Evolutionary conservation across 2,888 invertebrate species (phyloP).

Genomic region (Psylliodes chrysocephalus): DNA sequence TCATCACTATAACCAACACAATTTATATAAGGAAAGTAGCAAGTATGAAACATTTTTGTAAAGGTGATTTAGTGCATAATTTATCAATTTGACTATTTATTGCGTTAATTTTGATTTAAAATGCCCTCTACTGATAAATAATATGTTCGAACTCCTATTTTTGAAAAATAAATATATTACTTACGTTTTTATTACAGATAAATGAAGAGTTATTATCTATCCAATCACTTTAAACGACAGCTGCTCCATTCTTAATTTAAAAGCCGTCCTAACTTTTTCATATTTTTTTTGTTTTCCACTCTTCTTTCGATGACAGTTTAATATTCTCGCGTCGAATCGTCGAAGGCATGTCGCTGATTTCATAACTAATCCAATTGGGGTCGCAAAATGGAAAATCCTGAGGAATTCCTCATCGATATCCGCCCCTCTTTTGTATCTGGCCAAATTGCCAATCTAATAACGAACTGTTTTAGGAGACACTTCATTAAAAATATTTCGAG

Average conservation of each 20-base stretch:
- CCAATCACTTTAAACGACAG: too few species aligned
- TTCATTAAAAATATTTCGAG: slow-evolving; percentile 55
- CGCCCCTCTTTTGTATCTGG: slow-evolving; percentile 52
- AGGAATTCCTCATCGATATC: slow-evolving; percentile 46
- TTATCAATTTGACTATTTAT: too few species aligned
- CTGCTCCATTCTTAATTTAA: neutral
- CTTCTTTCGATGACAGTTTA: slow-evolving; percentile 41
- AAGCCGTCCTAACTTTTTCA: neutral
- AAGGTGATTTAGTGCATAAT: too few species aligned
- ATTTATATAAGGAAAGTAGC: too few species aligned
- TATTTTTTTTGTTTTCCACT: neutral
- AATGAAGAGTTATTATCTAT: too few species aligned
- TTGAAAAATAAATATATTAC: too few species aligned
- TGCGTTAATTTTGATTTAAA: too few species aligned
- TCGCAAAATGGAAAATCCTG: slow-evolving; percentile 50
- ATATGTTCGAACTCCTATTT: too few species aligned
- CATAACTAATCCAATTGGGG: slow-evolving; percentile 59
- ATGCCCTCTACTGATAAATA: too few species aligned
- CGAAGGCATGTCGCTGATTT: slow-evolving; percentile 52
- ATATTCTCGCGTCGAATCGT: slow-evolving; percentile 50
- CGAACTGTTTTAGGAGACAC: slow-evolving; percentile 58
- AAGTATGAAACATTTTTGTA: too few species aligned
- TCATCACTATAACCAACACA: too few species aligned
- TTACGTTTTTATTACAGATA: too few species aligned
- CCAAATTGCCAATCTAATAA: slow-evolving; percentile 61